These are phyloP conservation scores for Oncopeltus fasciatus DNA, from an alignment of 1,140 invertebrate species.

Conservation along the genomic window DNA sequence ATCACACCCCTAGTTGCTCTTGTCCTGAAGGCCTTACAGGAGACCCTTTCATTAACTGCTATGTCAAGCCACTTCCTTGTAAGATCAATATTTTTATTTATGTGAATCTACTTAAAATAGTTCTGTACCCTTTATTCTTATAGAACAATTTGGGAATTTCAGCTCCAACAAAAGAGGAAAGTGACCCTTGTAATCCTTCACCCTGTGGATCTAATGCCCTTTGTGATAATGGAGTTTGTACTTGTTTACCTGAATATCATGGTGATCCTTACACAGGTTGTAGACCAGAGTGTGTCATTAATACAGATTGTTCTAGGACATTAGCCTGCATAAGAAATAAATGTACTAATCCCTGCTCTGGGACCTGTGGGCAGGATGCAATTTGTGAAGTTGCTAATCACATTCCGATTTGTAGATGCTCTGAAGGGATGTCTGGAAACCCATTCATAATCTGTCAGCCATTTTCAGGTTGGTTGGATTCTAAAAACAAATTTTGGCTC, in stretches of 20 bases:
- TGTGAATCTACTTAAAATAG: neutral
- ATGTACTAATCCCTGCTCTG: conserved; percentile 37
- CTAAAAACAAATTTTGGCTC: conserved; percentile 39
- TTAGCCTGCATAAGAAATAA: conserved; percentile 36
- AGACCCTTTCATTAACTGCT: conserved; percentile 42
- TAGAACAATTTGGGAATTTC: neutral
- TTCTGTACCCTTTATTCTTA: neutral
- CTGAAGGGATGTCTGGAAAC: conserved; percentile 34
- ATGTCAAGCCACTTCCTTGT: conserved; percentile 30
- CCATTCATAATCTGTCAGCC: conserved; percentile 29
- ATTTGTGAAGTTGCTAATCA: conserved; percentile 36
- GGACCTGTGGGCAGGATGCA: conserved; percentile 37
- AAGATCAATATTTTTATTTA: conserved; percentile 5
- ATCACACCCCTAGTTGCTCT: conserved; percentile 40
- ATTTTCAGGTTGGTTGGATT: conserved; percentile 35
- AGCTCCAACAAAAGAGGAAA: conserved; percentile 21
- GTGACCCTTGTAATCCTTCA: conserved; percentile 34
- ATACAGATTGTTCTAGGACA: conserved; percentile 33
- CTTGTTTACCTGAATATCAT: conserved; percentile 37
- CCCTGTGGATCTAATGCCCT: conserved; percentile 45
- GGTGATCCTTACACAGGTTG: conserved; percentile 39
- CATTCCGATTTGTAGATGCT: conserved; percentile 35
- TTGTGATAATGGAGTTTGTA: conserved; percentile 36
- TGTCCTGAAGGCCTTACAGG: conserved; percentile 41
- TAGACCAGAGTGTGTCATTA: conserved; percentile 35